Conservation (phyloP, 1,140 invertebrate genomes). For the Drosophila sucinea region DNA sequence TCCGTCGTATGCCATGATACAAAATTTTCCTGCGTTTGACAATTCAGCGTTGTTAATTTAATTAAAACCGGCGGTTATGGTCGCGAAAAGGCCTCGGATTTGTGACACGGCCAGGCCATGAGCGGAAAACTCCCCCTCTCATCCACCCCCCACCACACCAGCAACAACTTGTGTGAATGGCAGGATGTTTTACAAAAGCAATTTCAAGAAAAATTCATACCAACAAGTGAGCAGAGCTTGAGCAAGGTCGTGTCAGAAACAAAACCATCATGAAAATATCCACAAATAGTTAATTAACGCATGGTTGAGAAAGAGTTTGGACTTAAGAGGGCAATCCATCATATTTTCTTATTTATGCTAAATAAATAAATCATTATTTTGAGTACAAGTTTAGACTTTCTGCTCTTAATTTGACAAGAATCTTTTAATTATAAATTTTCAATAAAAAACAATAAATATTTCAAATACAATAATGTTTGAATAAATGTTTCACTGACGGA, state of each 20-base stretch:
- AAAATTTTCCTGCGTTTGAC: conserved; percentile 64
- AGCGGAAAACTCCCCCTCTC: no score
- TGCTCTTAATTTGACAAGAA: no score
- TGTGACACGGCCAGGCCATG: conserved; percentile 5
- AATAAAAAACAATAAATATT: no score
- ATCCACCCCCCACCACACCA: no score
- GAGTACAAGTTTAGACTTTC: no score
- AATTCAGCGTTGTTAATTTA: conserved; percentile 77
- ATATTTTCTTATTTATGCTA: not conserved
- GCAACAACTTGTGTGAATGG: conserved; percentile 18
- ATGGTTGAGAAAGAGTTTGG: not conserved
- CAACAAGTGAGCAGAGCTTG: conserved; percentile 11
- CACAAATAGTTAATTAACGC: conserved; percentile 5
- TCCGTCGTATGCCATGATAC: conserved; percentile 14
- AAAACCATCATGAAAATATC: not conserved
- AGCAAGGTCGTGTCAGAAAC: conserved; percentile 14
- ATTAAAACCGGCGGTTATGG: conserved; percentile 58
- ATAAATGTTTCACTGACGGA: no score
- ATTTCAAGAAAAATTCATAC: conserved; percentile 27
- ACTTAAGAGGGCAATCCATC: not conserved
- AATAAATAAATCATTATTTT: no score
- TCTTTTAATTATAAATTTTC: no score
- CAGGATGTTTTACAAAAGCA: conserved; percentile 5
- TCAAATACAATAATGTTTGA: no score
- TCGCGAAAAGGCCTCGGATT: conserved; percentile 1